Evolutionary conservation across 2,113 vertebrate species (phyloP).

Genomic region (Labrus mixtus): DNA sequence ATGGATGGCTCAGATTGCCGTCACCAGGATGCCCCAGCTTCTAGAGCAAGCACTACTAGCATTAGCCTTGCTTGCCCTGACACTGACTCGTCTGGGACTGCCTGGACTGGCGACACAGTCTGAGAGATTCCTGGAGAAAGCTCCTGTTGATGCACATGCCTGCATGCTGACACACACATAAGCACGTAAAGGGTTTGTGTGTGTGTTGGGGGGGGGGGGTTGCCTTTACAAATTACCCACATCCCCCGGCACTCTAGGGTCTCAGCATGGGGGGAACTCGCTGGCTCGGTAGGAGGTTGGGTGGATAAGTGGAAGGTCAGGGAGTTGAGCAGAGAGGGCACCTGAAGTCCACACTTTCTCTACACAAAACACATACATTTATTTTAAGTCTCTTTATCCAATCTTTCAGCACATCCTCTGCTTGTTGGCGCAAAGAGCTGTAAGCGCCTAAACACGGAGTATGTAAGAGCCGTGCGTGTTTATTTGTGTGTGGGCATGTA

Average conservation of each 20-base stretch:
- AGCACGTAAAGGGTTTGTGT: constrained; percentile 29
- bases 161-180: constrained; percentile 65
- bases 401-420: constrained; percentile 69
- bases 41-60: constrained; percentile 23
- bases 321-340: constrained; percentile 55
- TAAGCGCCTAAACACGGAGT: constrained; percentile 16
- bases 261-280: constrained; percentile 66
- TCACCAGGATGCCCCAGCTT: constrained; percentile 61
- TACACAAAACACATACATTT: constrained; percentile 44
- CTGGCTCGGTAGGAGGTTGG: constrained; percentile 56
- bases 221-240: constrained; percentile 80
- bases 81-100: constrained; percentile 69
- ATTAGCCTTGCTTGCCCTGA: constrained; percentile 47
- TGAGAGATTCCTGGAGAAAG: constrained; percentile 68
- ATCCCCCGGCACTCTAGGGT: constrained; percentile 64
- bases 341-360: constrained; percentile 54
- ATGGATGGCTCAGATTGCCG: constrained; percentile 71
- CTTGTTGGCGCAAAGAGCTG: constrained; percentile 29
- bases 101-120: constrained; percentile 65
- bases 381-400: constrained; percentile 71
- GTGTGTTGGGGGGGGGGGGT: constrained; percentile 52
- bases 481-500: constrained; percentile 50
- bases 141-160: constrained; percentile 62
- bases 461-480: constrained; percentile 41
- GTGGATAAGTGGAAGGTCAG: constrained; percentile 72